Percentiles rank a stretch among this genome's conserved stretches.
Conservation (phyloP, 2,797 vertebrate genomes). For the Hypotaenidia philippensis region DNA sequence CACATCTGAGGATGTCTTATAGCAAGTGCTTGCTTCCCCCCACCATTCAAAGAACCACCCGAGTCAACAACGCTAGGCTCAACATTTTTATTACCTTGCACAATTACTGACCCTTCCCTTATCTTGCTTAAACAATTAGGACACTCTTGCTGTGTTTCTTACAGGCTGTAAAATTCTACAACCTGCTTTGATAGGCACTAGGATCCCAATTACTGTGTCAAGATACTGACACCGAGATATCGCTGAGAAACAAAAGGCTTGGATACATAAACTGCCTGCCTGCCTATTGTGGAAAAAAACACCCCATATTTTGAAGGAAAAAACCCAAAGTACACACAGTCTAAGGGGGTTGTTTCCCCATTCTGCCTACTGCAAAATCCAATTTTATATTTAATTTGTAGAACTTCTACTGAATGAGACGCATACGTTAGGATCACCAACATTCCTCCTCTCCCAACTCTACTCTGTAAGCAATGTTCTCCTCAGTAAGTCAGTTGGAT, state of each 20-base stretch:
- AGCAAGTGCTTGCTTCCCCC: not conserved
- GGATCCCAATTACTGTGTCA: constrained; percentile 60
- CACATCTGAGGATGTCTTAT: not conserved
- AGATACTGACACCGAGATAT: constrained; percentile 59
- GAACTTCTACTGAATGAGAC: constrained; percentile 10
- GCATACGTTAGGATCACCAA: not conserved
- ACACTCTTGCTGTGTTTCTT: constrained; percentile 32
- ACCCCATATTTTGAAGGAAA: not conserved
- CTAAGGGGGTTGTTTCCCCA: not conserved
- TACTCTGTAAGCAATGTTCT: constrained; percentile 32
- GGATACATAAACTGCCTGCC: constrained; percentile 25
- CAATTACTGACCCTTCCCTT: constrained; percentile 53
- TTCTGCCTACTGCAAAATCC: constrained; percentile 5
- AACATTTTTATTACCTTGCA: constrained; percentile 32
- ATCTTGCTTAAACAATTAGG: constrained; percentile 19
- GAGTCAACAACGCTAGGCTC: not conserved
- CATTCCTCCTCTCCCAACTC: not conserved
- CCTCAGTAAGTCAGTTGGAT: constrained; percentile 14
- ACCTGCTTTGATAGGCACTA: constrained; percentile 46
- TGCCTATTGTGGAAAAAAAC: not conserved
- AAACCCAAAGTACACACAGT: not conserved
- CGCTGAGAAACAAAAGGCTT: constrained; percentile 35
- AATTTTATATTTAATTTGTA: constrained; percentile 54
- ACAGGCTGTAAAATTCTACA: constrained; percentile 61
- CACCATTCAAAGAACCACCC: constrained; percentile 22